Conservation (phyloP, 2,113 vertebrate genomes). For the Tetraodon nigroviridis region DNA sequence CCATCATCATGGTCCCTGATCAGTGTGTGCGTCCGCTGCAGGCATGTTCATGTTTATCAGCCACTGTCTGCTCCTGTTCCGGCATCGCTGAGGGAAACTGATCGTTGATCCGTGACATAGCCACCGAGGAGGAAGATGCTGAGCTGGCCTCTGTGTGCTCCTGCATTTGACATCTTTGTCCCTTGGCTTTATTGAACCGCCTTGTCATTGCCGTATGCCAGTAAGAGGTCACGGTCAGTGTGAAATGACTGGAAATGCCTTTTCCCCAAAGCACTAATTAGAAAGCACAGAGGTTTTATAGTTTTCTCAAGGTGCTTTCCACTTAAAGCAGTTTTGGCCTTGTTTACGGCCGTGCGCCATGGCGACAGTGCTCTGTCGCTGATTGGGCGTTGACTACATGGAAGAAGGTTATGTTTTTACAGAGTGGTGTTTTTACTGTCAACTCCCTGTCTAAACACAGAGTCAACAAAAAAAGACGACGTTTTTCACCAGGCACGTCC, state of each 20-base stretch:
- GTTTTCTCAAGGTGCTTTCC: conserved; percentile 51
- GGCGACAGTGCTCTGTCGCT: conserved; percentile 42
- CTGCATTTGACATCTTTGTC: conserved; percentile 55
- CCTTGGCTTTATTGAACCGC: conserved; percentile 61
- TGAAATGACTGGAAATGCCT: conserved; percentile 70
- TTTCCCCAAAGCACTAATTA: conserved; percentile 66
- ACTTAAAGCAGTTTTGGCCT: conserved; percentile 32
- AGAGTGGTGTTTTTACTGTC: conserved; percentile 22
- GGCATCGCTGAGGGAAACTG: conserved; percentile 8
- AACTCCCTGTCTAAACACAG: conserved; percentile 16
- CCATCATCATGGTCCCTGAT: background rate
- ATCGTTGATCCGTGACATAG: conserved; percentile 3
- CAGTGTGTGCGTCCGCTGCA: background rate
- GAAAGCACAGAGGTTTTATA: conserved; percentile 58
- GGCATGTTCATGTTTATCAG: background rate
- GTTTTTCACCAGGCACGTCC: conserved; percentile 11
- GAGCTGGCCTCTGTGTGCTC: conserved; percentile 29
- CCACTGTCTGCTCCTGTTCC: background rate
- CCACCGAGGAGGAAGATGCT: conserved; percentile 13
- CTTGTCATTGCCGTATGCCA: conserved; percentile 60
- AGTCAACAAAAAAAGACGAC: conserved; percentile 26
- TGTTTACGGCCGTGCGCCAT: conserved; percentile 55
- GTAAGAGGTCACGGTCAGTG: conserved; percentile 61
- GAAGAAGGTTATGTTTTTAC: conserved; percentile 5
- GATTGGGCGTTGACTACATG: conserved; percentile 43